Base-by-base conservation (phyloP, 1,140 invertebrate species). In the Neodiprion lecontei region DNA sequence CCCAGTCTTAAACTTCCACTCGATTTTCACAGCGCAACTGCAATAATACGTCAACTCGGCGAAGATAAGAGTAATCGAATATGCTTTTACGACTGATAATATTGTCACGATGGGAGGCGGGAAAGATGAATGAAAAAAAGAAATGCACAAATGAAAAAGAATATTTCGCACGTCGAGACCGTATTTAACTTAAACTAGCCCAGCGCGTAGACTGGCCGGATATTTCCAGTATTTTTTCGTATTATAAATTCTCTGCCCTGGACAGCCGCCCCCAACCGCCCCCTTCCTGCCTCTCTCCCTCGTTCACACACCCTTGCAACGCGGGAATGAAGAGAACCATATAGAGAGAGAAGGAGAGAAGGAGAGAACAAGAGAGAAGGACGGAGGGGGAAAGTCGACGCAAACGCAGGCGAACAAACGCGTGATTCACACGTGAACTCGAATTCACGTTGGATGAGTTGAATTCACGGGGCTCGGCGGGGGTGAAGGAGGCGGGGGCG, bases 231-330 rank as follows among this genome's bases (percentile, higher is more conserved):
- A 72, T 77, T 82, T 81, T 83, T 77, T 78, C 78, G 76, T 77
- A 81, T 83, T 83, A 82, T 84, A 83, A 84, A 84, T 84, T 80
- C 82, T 84, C n/a, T 17, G n/a, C 4, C 53, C 23, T 74, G 80
- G 83, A 85, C 83, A 83, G 80, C 70, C 72, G 68, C 77, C 74
- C 66, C 53, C 67, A 47, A 65, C 21, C 48, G 7, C 40, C 70
- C 75, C 75, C 67, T 14, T 72, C 69, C 49, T 71, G 72, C 74
- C 69, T 14, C 74, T 70, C 49, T 71, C 74, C 74, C 69, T 69
- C 73, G 69, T 66, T 67, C 72, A 65, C 77, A 74, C 49, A 74
- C 74, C 73, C 71, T 40, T 40, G 74, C 61, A 78, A 67, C 71
- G 61, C 66, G 68, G 53, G 66, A 53, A 71, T 66, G 21, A 21